Evolutionary conservation across 2,797 vertebrate species (phyloP), one percentile per base, ranked within the genome.

Genomic region (Schizothorax lantsangensis): DNA sequence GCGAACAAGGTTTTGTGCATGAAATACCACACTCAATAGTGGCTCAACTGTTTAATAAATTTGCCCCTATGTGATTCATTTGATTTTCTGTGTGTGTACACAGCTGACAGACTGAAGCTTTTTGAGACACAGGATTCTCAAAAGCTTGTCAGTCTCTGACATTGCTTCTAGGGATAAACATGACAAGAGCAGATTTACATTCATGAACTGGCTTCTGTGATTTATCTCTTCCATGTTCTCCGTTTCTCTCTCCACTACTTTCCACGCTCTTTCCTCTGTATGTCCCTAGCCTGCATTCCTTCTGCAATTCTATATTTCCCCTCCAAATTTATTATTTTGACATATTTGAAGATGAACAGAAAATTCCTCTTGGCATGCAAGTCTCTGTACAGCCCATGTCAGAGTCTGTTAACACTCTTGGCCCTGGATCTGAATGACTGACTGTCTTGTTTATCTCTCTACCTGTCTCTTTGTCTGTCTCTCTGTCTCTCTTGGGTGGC

Each of bases 121-220:
- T 83, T 68, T 59, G 26, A 62, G 66, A 89, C 82, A 71, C 33
- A 33, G 80, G 30, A 71, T 45, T 89, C 79, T 86, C 80, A 83
- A 84, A 83, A 81, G 69, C 81, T 69, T 88, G 88, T 79, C 88
- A 86, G 83, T 83, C 74, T 38, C 54, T 72, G 33, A 81, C 26
- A 81, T 82, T 75, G 83, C 87, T 78, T 88, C 83, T 69, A 71
- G 83, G 69, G 71, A 85, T 81, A 85, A 88, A 88, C 79, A 85
- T 68, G 71, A 78, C 83, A 59, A 45, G 66, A 77, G 75, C 79
- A 75, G 47, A 79, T 74, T 78, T 74, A 81, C 45, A 78, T 81
- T 84, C 75, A 87, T 81, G 71, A 81, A 87, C 75, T 71, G 26
- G 17, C 62, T 72, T 62, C 45, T 74, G 54, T 8, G 59, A 45